Percentiles rank a stretch among this genome's conserved stretches.
Evolutionary conservation across 2,888 invertebrate species (phyloP).

Genomic region (Ochropleura plecta): DNA sequence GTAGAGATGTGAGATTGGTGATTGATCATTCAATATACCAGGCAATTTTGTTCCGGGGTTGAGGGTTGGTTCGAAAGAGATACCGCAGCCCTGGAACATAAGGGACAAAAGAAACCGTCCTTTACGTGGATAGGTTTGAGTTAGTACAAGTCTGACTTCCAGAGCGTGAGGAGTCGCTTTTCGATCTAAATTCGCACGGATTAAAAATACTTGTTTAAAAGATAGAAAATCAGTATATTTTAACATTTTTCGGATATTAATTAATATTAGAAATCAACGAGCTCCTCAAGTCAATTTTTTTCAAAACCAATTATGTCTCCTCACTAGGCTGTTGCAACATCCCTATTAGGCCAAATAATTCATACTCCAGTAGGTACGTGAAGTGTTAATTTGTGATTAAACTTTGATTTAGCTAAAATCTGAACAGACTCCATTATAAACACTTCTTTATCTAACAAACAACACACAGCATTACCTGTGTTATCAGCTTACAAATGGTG

Average conservation of each 20-base stretch:
- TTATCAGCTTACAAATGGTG: conserved; percentile 67
- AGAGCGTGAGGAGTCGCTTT: background rate
- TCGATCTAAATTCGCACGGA: background rate
- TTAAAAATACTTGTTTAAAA: background rate
- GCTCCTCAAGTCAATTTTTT: background rate
- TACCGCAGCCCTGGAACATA: no score
- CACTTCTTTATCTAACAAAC: conserved; percentile 53
- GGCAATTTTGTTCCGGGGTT: no score
- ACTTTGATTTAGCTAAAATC: conserved; percentile 3
- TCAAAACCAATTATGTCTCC: background rate
- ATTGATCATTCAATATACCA: no score
- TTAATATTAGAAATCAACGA: background rate
- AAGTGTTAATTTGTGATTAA: no score
- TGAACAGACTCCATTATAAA: conserved; percentile 17
- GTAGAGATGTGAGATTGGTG: background rate
- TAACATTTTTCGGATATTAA: background rate
- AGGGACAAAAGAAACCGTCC: no score
- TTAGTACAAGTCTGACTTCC: no score
- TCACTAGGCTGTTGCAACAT: background rate
- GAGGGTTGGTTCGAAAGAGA: no score
- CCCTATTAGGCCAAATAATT: background rate
- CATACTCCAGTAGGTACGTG: background rate
- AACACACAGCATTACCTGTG: conserved; percentile 63
- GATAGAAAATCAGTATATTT: no score
- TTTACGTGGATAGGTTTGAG: no score